A percentile compares a stretch with the other conserved stretches of the same genome.
Evolutionary conservation across 2,888 invertebrate genomes (phyloP).

Genomic region (Adelphocoris suturalis): DNA sequence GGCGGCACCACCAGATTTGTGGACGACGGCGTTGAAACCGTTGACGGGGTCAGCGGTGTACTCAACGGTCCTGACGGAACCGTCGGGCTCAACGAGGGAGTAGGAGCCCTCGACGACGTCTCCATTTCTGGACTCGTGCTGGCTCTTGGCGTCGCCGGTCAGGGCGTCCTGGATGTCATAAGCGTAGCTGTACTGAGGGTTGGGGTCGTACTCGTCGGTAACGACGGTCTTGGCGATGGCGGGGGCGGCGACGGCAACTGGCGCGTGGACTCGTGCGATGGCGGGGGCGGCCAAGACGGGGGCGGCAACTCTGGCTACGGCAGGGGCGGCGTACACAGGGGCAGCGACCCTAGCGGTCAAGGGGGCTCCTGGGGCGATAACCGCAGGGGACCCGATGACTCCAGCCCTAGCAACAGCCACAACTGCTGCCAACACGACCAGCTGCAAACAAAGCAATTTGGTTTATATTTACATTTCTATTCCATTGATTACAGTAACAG

Average conservation of each 20-base stretch:
- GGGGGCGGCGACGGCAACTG: slow-evolving; percentile 36
- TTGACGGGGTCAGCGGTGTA: slow-evolving; percentile 70
- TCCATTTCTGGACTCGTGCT: slow-evolving; percentile 24
- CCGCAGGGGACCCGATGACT: slow-evolving; percentile 56
- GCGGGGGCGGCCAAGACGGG: slow-evolving; percentile 51
- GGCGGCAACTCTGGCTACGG: slow-evolving; percentile 75
- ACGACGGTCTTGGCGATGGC: slow-evolving; percentile 60
- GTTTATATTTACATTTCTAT: too few relatives aligned
- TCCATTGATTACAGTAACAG: too few relatives aligned
- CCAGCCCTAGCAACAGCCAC: slow-evolving; percentile 61
- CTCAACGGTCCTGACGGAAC: slow-evolving; percentile 55
- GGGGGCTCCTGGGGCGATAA: slow-evolving; percentile 64
- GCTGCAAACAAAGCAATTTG: not conserved
- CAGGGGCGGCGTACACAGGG: slow-evolving; percentile 59
- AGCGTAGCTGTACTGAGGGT: slow-evolving; percentile 62
- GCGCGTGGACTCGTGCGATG: slow-evolving; percentile 75
- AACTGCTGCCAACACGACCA: slow-evolving; percentile 64
- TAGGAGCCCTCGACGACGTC: slow-evolving; percentile 57
- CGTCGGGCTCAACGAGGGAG: slow-evolving; percentile 57
- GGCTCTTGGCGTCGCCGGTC: slow-evolving; percentile 50
- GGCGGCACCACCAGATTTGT: slow-evolving; percentile 51
- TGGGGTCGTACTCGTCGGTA: slow-evolving; percentile 56
- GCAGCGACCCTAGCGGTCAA: slow-evolving; percentile 63
- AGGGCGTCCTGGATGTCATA: slow-evolving; percentile 61
- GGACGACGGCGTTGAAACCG: slow-evolving; percentile 60